phyloP scores from a whole-genome alignment of 2,888 invertebrate genomes.

The Polia nebulosa region DNA sequence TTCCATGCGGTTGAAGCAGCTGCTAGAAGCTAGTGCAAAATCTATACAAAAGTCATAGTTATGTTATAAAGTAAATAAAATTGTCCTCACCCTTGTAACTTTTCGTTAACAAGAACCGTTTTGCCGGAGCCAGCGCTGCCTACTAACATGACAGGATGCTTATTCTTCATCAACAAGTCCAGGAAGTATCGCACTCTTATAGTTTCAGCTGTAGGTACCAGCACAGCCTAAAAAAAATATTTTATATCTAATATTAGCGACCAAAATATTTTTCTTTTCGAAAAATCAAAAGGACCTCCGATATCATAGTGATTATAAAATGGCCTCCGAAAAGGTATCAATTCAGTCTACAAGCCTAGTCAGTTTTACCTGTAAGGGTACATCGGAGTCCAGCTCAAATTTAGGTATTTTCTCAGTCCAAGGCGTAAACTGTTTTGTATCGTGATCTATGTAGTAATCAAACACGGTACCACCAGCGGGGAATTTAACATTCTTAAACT shows the following conservation, averaged over 20 bases:
- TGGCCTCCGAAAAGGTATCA: no score
- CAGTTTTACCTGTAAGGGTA: constrained; percentile 94
- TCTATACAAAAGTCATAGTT: no score
- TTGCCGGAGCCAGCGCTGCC: constrained; percentile 98
- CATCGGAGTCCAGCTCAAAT: constrained; percentile 97
- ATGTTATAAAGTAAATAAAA: no score
- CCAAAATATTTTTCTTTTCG: not conserved
- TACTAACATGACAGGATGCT: constrained; percentile 98
- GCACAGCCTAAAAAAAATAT: constrained; percentile 92
- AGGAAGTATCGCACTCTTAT: constrained; percentile 97
- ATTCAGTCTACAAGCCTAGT: no score
- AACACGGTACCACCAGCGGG: constrained; percentile 98
- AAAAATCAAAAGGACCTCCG: not conserved
- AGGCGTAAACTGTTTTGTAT: constrained; percentile 96
- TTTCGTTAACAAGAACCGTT: constrained; percentile 95
- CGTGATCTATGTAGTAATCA: constrained; percentile 97
- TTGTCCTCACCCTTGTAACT: constrained; percentile 89
- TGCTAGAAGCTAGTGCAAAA: no score
- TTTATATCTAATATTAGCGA: not conserved
- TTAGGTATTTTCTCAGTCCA: constrained; percentile 97
- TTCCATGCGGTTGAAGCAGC: no score
- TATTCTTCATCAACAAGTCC: constrained; percentile 96
- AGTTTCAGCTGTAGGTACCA: constrained; percentile 98
- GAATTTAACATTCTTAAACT: constrained; percentile 98
- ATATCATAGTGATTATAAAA: not conserved